phyloP scores from a whole-genome alignment of 2,888 invertebrate genomes.

The Liopterus haemorrhoidalis region DNA sequence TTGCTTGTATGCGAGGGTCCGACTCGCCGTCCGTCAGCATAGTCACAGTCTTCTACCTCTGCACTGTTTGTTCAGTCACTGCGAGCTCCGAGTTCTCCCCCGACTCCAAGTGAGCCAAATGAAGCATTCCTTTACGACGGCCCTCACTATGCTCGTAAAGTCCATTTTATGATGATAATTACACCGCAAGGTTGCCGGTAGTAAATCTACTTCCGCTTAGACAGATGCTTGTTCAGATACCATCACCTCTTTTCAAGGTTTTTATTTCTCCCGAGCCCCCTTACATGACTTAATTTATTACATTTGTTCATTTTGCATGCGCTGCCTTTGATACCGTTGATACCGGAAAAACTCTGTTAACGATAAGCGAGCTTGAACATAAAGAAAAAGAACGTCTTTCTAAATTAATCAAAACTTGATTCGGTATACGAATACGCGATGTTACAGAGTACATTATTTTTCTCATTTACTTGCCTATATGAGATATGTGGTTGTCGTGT shows the following conservation, averaged over 20 bases:
- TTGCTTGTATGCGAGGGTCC: conserved; percentile 26
- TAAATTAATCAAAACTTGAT: too few relatives aligned
- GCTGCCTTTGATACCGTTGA: too few relatives aligned
- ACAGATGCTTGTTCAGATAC: conserved; percentile 4
- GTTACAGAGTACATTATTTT: too few relatives aligned
- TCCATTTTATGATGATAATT: conserved; percentile 49
- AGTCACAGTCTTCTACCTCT: conserved; percentile 11
- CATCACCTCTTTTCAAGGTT: conserved; percentile 2
- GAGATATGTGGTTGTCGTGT: too few relatives aligned
- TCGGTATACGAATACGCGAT: too few relatives aligned
- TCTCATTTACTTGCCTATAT: too few relatives aligned
- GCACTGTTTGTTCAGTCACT: conserved; percentile 24
- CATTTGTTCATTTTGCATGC: too few relatives aligned
- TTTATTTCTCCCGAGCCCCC: not conserved
- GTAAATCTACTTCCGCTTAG: conserved; percentile 13
- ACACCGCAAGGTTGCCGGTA: conserved; percentile 29
- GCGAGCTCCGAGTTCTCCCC: conserved; percentile 22
- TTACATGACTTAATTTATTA: not conserved
- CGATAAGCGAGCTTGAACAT: too few relatives aligned
- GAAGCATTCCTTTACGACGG: conserved; percentile 44
- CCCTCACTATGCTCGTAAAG: conserved; percentile 45
- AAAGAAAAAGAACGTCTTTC: too few relatives aligned
- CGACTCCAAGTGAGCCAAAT: conserved; percentile 33
- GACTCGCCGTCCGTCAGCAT: conserved; percentile 29
- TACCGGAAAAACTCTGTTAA: too few relatives aligned